Evolutionary conservation across 2,113 vertebrate species (phyloP).

Genomic region (Elgaria multicarinata): DNA sequence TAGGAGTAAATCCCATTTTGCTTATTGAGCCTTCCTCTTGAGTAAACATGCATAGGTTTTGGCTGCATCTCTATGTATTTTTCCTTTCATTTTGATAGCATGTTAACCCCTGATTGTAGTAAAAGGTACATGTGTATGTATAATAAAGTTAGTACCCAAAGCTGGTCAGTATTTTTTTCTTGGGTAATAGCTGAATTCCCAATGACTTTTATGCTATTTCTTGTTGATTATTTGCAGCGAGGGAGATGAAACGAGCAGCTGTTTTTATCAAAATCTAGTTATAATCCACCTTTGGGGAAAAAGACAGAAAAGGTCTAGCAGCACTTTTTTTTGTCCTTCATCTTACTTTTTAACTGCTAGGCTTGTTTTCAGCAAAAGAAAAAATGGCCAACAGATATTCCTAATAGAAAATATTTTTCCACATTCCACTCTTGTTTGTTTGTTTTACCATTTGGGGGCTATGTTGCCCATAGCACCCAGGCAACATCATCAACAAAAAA

Average conservation of each 20-base stretch:
- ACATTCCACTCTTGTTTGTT: background rate
- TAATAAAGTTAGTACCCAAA: background rate
- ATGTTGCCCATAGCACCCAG: background rate
- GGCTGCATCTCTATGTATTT: conserved; percentile 27
- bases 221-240: background rate
- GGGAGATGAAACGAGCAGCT: conserved; percentile 55
- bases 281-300: background rate
- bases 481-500: background rate
- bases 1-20: conserved; percentile 5
- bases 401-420: background rate
- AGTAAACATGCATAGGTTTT: background rate
- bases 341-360: background rate
- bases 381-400: background rate
- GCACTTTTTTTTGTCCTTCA: background rate
- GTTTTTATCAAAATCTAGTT: conserved; percentile 15
- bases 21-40: background rate
- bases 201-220: conserved; percentile 25
- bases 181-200: background rate
- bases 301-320: background rate
- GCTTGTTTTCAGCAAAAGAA: background rate
- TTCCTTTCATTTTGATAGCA: conserved; percentile 61
- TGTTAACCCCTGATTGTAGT: conserved; percentile 47
- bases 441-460: background rate
- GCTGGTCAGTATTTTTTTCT: conserved; percentile 15
- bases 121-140: background rate